A percentile compares a stretch with the other conserved stretches of the same genome.
These are phyloP conservation scores for Tinea pellionella DNA, from an alignment of 2,888 invertebrate species.

Conservation along the genomic window DNA sequence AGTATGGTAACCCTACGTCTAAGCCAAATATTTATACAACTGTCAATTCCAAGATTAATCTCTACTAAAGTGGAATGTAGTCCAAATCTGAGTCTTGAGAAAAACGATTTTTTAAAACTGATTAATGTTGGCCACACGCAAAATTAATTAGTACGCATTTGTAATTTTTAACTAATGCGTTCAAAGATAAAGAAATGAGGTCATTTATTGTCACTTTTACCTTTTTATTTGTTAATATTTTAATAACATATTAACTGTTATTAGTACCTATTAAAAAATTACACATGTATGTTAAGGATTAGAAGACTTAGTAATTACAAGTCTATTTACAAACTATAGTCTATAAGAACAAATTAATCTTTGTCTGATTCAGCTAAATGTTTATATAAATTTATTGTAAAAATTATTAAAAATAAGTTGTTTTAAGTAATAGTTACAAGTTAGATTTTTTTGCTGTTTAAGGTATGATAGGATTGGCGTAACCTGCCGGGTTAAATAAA, in stretches of 20 bases:
- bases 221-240: not conserved
- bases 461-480: no score
- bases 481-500: no score
- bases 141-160: not conserved
- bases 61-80: not conserved
- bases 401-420: no score
- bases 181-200: not conserved
- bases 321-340: no score
- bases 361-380: no score
- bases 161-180: not conserved
- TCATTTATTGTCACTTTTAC: not conserved
- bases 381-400: no score
- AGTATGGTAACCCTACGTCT: no score
- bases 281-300: not conserved
- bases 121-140: conserved; percentile 6
- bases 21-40: not conserved
- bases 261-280: not conserved
- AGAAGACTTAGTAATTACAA: no score
- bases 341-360: no score
- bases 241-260: not conserved
- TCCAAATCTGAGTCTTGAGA: conserved; percentile 2
- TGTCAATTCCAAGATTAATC: conserved; percentile 1
- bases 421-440: no score
- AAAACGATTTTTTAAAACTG: conserved; percentile 3
- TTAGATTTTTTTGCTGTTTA: no score